A percentile compares a stretch with the other conserved stretches of the same genome.
Conservation (phyloP, 1,140 invertebrate genomes). For the Drosophila simulans region DNA sequence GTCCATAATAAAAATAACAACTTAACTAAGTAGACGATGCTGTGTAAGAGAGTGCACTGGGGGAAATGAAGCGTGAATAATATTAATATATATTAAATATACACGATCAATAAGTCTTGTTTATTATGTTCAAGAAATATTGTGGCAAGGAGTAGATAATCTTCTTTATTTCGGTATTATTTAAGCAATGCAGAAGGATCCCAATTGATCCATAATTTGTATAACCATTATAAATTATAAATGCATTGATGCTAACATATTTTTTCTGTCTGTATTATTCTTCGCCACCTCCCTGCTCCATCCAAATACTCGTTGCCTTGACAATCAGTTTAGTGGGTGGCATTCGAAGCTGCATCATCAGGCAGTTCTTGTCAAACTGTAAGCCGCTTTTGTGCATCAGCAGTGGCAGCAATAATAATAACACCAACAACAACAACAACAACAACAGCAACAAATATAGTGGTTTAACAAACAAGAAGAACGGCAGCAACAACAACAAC, state of each 20-base stretch:
- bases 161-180: too few relatives aligned
- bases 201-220: too few relatives aligned
- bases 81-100: too few relatives aligned
- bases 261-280: not conserved
- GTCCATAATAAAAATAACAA: conserved; percentile 76
- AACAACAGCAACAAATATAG: not conserved
- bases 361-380: conserved; percentile 62
- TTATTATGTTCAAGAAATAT: too few relatives aligned
- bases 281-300: not conserved
- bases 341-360: conserved; percentile 16
- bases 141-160: too few relatives aligned
- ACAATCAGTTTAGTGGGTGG: conserved; percentile 47
- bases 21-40: conserved; percentile 73
- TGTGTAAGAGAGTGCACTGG: not conserved
- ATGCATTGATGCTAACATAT: not conserved
- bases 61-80: not conserved
- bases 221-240: not conserved
- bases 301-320: conserved; percentile 46
- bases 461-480: conserved; percentile 1
- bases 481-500: conserved; percentile 12
- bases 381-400: conserved; percentile 67
- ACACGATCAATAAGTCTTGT: too few relatives aligned
- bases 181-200: too few relatives aligned
- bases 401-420: conserved; percentile 20
- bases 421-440: conserved; percentile 22